Evolutionary conservation across 2,888 invertebrate species (phyloP).

Genomic region (Miltochrista miniata): DNA sequence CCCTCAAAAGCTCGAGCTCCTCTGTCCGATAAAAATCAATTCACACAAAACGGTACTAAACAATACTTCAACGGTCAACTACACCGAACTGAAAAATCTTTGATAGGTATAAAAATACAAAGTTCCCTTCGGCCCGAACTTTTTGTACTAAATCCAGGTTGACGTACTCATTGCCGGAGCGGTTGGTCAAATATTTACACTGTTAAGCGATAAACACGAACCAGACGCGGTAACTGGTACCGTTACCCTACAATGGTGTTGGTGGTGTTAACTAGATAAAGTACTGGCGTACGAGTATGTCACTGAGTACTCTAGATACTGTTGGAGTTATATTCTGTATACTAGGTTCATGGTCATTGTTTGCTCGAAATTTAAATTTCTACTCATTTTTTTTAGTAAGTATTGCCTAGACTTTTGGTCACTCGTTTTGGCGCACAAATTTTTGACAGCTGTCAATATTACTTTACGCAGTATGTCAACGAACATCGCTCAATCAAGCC

Average conservation of each 20-base stretch:
- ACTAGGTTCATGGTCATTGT: not conserved
- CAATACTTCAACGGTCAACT: not conserved
- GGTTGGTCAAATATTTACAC: conserved; percentile 36
- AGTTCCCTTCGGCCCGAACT: conserved; percentile 12
- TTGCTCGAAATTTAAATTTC: not conserved
- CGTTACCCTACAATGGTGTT: conserved; percentile 27
- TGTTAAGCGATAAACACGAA: conserved; percentile 34
- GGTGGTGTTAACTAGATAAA: conserved; percentile 12
- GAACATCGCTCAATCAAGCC: too few relatives aligned
- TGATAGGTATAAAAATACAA: conserved; percentile 11
- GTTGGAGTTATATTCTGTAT: not conserved
- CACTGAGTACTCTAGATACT: conserved; percentile 16
- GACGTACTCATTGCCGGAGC: conserved; percentile 27
- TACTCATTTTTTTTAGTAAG: too few relatives aligned
- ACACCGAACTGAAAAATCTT: not conserved
- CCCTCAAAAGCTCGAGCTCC: too few relatives aligned
- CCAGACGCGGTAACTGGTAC: conserved; percentile 21
- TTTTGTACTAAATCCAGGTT: conserved; percentile 30
- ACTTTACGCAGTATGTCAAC: not conserved
- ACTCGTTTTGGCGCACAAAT: not conserved
- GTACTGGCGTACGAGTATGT: conserved; percentile 23
- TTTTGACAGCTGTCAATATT: not conserved
- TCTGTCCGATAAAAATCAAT: too few relatives aligned
- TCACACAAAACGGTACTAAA: too few relatives aligned
- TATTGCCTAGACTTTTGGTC: too few relatives aligned